Evolutionary conservation across 2,888 invertebrate species (phyloP), one percentile per base, ranked within the genome.

Genomic region (Caenorhabditis wallacei): DNA sequence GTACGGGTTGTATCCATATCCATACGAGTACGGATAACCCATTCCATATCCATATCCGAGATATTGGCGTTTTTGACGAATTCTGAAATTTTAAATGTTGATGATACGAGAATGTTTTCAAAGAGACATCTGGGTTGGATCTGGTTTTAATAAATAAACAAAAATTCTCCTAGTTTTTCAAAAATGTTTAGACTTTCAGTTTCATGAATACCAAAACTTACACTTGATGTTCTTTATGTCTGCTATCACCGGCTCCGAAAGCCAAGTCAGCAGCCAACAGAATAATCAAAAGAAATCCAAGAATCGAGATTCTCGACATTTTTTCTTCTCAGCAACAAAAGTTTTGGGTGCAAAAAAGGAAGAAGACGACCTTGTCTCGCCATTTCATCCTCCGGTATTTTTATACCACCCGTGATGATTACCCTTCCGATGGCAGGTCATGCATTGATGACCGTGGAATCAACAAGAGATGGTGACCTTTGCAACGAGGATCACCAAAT

Each of bases 21-120:
- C 79, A 35, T 80, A 80, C 16, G 72, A 71, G 64, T 72, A 80
- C n/a, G 80, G 80, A 20, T 59, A 68, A 11, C 68, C 76, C 48
- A 66, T 69, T 37, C 79, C 79, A 40, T 70, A 70, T 20, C 54
- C 54, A 59, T 80, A 80, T 16, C 80, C 80, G 35, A 80, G 80
- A 46, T 80, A 80, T 59, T 80, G 80, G 13, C 80, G 80, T 46
- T 80, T 80, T 66, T 80, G 80, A 20, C 80, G 80, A 26, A 80
- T 72, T 53, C 80, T 80, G 80, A 13, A 80, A 80, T 40, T 11
- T 35, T 0, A 16, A 37, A 16, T 11, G 43, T n/a, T n/a, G n/a
- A n/a, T n/a, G n/a, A n/a, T n/a, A n/a, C n/a, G 18, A 43, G 35
- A 10, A 35, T 35, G 10, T 35, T 35, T 35, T 35, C 35, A 35